phyloP scores from a whole-genome alignment of 2,797 vertebrate species.

The Cossypha niveicapilla region DNA sequence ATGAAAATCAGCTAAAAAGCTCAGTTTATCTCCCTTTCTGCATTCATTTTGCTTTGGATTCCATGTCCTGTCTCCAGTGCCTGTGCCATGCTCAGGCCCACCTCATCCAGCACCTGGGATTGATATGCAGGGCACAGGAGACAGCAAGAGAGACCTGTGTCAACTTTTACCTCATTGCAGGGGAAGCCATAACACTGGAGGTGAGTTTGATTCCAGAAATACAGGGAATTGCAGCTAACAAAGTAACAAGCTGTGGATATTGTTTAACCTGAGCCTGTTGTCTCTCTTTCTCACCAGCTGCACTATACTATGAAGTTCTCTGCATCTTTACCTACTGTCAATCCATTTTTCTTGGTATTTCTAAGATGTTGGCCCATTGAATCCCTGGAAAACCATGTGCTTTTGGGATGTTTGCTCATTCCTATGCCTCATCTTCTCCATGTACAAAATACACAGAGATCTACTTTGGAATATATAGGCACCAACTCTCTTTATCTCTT shows the following conservation, averaged over 20 bases:
- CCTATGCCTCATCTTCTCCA: neutral
- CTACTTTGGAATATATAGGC: neutral
- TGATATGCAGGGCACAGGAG: neutral
- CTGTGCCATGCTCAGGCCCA: neutral
- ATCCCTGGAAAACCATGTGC: neutral
- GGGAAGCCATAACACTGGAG: neutral
- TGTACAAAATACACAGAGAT: neutral
- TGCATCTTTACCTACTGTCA: neutral
- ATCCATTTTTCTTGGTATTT: neutral
- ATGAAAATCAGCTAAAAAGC: neutral
- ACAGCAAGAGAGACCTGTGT: neutral
- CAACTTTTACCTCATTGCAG: neutral
- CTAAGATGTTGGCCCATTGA: neutral
- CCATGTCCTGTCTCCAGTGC: neutral
- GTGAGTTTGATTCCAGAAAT: neutral
- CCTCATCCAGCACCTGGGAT: neutral
- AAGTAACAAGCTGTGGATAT: neutral
- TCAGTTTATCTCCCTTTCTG: neutral
- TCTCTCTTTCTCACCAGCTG: neutral
- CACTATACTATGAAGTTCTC: neutral
- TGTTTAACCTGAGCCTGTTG: neutral
- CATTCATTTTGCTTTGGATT: neutral
- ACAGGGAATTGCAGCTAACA: neutral
- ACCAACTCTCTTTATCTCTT: neutral
- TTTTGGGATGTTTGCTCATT: neutral